Evolutionary conservation across 1,140 invertebrate species (phyloP), one percentile per base, ranked within the genome.

Genomic region (Cylas formicarius): DNA sequence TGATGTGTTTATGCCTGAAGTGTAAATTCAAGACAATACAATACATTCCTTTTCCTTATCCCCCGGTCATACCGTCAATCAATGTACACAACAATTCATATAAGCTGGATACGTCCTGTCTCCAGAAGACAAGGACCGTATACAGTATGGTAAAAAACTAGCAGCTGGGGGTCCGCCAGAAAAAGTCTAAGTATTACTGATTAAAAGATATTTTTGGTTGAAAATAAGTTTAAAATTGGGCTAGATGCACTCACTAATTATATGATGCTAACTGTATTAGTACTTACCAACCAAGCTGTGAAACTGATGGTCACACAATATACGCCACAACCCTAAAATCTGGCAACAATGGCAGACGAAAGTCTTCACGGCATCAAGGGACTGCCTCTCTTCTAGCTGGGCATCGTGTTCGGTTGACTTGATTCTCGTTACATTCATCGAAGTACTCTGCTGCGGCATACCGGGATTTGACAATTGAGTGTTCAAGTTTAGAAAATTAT

Each of bases 271-370:
- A 26, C 14, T 21, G 8, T n/a, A 9, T 36, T 8, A 10, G 10
- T 9, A 43, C 46, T 48, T 43, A 48, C 46, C 46, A 13, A 48
- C 39, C 18, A 54, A 40, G 29, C 51, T 43, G 60, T 93, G 84
- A 60, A 97, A 86, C 60, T 94, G 85, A 67, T 97, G 92, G 60
- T 96, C 90, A 58, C 82, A 86, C 0, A 97, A 66, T 26, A 98
- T 82, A 61, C 86, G 86, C 90, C 92, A 95, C n/a, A 98, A 68
- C 18, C 86, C 87, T 22, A 97, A 68, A 53, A 95, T 86, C 71
- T 99, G 92, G 58, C 84, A 84, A 2, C 84, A 76, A 60, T 90
- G 80, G 42, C 75, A 77, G 17, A 93, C 76, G 52, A 94, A 80
- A 23, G 79, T 72, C 63, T 82, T 80, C 1, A 95, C 63, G 13